Base-by-base conservation (phyloP, 2,888 invertebrate genomes). In the Philhelius pedissequus region DNA sequence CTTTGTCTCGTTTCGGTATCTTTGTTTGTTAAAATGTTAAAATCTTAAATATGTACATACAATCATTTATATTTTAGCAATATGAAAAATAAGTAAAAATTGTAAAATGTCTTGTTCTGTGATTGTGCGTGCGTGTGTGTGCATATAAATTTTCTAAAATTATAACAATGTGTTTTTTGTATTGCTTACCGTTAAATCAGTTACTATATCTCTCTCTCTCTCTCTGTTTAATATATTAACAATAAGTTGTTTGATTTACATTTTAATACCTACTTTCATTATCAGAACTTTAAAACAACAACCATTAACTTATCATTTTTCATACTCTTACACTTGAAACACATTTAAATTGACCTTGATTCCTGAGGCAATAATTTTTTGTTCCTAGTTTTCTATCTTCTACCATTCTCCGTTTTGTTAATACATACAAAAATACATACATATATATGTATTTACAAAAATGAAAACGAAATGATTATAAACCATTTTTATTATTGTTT, bases 331-430 rank as follows among this genome's bases (percentile, higher is more conserved):
- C 43, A 83, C 64, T 58, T 78, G 74, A 64, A 56, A 75, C 74
- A 66, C 66, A 66, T 79, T 83, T 48, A 79, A 78, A 79, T 70
- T 79, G 83, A 83, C 83, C 83, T 52, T 74, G 64, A 56, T 74
- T 50, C 20, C 35, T 27, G 38, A 20, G 50, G 78, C 50, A 69
- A 66, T 70, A 27, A 64, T 64, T 45, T n/a, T 32, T 50, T 52
- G 38, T 25, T 68, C 48, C 13, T 58, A 58, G 38, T 58, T 38
- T 43, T 58, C 9, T 56, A 7, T 69, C 77, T 56, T 50, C 30
- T n/a, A 5, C 25, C 18, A 13, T 4, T 18, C 20, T 45, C 9
- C 32, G 30, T 58, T 75, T 56, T 75, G 22, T 74, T 58, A 52
- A 60, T 5, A 62, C 35, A 56, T 62, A 62, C 48, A 40, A 40